These are phyloP conservation scores for Drosophila orosa DNA, from an alignment of 1,140 invertebrate genomes.

Conservation along the genomic window DNA sequence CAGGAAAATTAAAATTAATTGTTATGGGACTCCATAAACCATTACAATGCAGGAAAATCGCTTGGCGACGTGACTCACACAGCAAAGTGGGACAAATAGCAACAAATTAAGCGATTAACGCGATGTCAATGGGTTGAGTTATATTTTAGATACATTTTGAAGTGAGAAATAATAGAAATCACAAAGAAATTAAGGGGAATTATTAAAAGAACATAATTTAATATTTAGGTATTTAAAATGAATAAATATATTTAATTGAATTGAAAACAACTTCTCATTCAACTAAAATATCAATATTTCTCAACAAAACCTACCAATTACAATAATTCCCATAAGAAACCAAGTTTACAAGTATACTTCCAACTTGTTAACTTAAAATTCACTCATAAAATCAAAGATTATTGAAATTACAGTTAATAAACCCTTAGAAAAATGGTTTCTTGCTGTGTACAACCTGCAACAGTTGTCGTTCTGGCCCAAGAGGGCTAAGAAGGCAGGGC, in stretches of 20 bases:
- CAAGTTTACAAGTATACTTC: not conserved
- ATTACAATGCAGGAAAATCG: constrained; percentile 59
- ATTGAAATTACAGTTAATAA: not conserved
- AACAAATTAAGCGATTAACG: constrained; percentile 6
- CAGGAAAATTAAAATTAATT: constrained; percentile 73
- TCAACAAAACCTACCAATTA: not conserved
- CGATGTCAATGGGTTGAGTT: not conserved
- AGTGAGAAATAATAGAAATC: not conserved
- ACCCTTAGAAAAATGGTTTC: not conserved
- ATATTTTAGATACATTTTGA: not conserved
- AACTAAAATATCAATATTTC: not conserved
- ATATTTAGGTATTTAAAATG: not conserved
- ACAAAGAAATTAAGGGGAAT: not conserved
- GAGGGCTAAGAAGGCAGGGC: not conserved
- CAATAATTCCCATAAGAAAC: not conserved
- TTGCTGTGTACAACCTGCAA: constrained; percentile 37
- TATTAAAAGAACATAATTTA: not conserved
- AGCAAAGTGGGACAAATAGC: constrained; percentile 24
- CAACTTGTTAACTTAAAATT: not conserved
- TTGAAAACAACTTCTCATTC: too few relatives aligned
- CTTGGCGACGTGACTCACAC: constrained; percentile 31
- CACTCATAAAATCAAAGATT: not conserved
- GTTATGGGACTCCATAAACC: constrained; percentile 69
- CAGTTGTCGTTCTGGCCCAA: constrained; percentile 33
- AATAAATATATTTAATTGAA: not conserved